Conservation (phyloP, 1,140 invertebrate genomes). For the Euwallacea fornicatus region DNA sequence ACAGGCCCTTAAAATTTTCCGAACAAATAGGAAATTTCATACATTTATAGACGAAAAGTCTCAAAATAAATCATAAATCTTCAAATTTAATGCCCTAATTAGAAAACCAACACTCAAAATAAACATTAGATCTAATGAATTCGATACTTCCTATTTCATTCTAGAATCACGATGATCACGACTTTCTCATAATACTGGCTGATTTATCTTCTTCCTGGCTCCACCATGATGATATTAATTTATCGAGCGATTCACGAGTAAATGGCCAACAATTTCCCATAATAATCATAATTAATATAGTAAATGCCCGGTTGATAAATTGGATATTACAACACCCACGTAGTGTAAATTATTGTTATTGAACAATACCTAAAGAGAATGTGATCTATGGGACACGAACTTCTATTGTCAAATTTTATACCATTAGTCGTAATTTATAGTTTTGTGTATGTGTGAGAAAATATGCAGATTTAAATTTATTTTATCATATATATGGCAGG, state of each 20-base stretch:
- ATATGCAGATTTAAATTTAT: too few species aligned
- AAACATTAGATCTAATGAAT: too few species aligned
- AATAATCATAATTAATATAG: background rate
- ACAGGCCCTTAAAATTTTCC: too few species aligned
- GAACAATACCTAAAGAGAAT: constrained; percentile 2
- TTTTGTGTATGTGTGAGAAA: too few species aligned
- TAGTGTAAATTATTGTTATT: constrained; percentile 1
- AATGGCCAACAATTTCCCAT: background rate
- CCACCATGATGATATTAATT: background rate
- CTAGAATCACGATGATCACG: background rate
- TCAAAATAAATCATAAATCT: too few species aligned
- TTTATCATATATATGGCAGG: constrained; percentile 37
- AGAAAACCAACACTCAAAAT: too few species aligned
- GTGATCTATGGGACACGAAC: background rate
- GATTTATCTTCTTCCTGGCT: background rate
- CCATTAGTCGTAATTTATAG: too few species aligned
- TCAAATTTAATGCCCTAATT: too few species aligned
- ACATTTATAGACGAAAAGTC: too few species aligned
- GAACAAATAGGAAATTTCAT: too few species aligned
- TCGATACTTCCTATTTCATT: background rate
- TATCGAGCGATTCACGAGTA: background rate
- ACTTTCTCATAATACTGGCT: background rate
- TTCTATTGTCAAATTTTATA: background rate
- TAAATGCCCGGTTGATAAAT: background rate
- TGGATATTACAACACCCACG: constrained; percentile 3